Conservation (phyloP, 2,888 invertebrate genomes). For the Nysson spinosus region DNA sequence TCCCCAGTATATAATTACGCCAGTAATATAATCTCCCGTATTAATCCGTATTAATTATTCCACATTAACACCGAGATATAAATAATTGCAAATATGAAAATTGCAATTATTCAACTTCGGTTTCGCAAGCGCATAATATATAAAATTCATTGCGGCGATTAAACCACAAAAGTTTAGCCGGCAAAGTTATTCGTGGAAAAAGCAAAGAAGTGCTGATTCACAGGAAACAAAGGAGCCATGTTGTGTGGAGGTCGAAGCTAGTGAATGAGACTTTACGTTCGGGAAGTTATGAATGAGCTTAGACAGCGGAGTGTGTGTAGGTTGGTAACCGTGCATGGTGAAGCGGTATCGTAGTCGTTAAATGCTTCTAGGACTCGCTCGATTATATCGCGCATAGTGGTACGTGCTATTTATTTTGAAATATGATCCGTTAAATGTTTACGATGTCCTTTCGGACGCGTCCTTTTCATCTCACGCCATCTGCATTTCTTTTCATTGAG, state of each 20-base stretch:
- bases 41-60: too few relatives aligned
- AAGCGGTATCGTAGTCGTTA: too few relatives aligned
- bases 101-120: too few relatives aligned
- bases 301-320: constrained; percentile 37
- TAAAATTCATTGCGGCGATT: too few relatives aligned
- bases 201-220: constrained; percentile 32
- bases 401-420: constrained; percentile 9
- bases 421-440: constrained; percentile 25
- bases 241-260: constrained; percentile 38
- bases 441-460: not conserved
- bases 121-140: too few relatives aligned
- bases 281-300: constrained; percentile 67
- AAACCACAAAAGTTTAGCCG: not conserved
- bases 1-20: too few relatives aligned
- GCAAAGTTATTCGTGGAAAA: constrained; percentile 3
- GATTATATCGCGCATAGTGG: constrained; percentile 4
- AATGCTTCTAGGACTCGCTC: constrained; percentile 10
- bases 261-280: constrained; percentile 50
- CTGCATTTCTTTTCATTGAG: not conserved
- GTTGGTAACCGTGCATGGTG: too few relatives aligned
- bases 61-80: too few relatives aligned
- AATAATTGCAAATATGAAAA: too few relatives aligned
- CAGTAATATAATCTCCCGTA: too few relatives aligned
- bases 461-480: not conserved
- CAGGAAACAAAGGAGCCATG: constrained; percentile 24